Base-by-base conservation (phyloP, 2,113 vertebrate species). In the Macrotis lagotis region DNA sequence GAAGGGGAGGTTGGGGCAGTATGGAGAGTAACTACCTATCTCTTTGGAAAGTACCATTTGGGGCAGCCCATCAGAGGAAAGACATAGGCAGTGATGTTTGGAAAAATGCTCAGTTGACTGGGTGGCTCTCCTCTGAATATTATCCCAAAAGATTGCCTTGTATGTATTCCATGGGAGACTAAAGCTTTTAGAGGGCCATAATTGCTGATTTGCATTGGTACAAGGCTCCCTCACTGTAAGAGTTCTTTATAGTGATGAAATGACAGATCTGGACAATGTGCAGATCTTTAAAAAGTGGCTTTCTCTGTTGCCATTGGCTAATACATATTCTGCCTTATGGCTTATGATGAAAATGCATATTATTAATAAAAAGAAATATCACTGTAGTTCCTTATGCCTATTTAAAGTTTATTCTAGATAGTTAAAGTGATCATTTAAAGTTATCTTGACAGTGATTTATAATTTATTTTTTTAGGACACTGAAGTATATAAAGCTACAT, bases 401-500 rank as follows among this genome's bases (percentile, higher is more conserved):
- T 83, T 83, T 83, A 44, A 24, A 83, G 24, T 83, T 83, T 83
- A 24, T 44, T 83, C 66, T n/a, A 8, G 14, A 24, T 74, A n/a
- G 4, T 19, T 83, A 44, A 83, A 83, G 66, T 44, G n/a, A 83
- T 83, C 66, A 24, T 83, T 44, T 83, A 28, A 93, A 89, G 97
- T 93, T 95, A 59, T 50, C 92, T 93, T 97, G 97, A 97, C 59
- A 0, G 44, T 98, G 96, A 96, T 93, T 97, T 96, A 48, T 95
- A 25, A 26, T 92, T 97, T 95, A 66, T 66, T 66, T 93, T 98
- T 96, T 51, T 92, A 99, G 99, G 99, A 99, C 96, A 99, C 99
- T 0, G 99, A 99, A 98, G 97, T 98, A 7, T 99, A 99, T 97
- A 99, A 99, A 98, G 98, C 99, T 59, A 96, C 99, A 0, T 99